phyloP scores from a whole-genome alignment of 1,140 invertebrate species.

The Bathynomus jamesi region DNA sequence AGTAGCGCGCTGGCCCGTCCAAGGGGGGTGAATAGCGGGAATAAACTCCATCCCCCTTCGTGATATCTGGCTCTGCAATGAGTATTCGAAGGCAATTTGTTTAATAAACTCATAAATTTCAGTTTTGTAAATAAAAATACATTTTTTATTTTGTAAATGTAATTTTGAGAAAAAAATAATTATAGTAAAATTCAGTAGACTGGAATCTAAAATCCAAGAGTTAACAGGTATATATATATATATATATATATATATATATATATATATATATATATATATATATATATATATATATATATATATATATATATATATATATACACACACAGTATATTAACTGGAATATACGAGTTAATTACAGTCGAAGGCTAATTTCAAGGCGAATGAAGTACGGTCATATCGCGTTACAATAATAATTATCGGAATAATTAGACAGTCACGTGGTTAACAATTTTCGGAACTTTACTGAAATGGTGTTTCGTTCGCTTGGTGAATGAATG shows the following conservation, averaged over 20 bases:
- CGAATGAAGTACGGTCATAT: no score
- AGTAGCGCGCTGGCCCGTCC: conserved; percentile 32
- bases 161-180: background rate
- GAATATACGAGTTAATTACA: no score
- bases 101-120: background rate
- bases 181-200: no score
- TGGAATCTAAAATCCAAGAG: no score
- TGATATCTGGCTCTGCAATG: conserved; percentile 54
- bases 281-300: background rate
- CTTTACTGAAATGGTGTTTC: no score
- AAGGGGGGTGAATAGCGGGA: conserved; percentile 49
- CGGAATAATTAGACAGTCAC: no score
- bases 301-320: background rate
- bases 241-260: background rate
- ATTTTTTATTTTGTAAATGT: background rate
- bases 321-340: no score
- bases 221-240: background rate
- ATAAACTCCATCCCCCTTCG: conserved; percentile 57
- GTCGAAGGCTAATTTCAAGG: no score
- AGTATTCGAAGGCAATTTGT: no score
- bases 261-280: background rate
- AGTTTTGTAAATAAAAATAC: background rate
- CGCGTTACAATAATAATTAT: no score
- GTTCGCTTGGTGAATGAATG: no score
- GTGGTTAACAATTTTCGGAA: no score